Evolutionary conservation across 2,113 vertebrate genomes (phyloP).

Genomic region (Megaceryle torquata): DNA sequence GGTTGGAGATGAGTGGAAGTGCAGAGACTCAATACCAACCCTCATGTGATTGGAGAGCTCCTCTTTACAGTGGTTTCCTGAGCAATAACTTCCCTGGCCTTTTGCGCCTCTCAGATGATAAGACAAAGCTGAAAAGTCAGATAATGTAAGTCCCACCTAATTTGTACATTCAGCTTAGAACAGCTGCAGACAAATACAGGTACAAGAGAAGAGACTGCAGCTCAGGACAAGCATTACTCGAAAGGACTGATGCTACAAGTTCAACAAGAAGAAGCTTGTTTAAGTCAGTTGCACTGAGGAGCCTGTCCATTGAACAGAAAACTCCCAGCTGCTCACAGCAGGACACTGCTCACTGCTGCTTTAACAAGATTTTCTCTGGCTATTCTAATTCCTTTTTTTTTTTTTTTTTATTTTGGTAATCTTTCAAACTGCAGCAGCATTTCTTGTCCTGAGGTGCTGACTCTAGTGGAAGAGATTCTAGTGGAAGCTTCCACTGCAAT

Average conservation of each 20-base stretch:
- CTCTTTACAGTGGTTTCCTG: background rate
- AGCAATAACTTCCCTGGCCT: background rate
- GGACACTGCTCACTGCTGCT: background rate
- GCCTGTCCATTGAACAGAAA: background rate
- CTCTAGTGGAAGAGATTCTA: background rate
- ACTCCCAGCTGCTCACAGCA: background rate
- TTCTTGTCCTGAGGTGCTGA: conserved; percentile 24
- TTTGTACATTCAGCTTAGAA: background rate
- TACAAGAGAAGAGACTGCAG: background rate
- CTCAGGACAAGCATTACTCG: background rate
- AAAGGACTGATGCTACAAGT: background rate
- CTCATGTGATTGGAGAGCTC: background rate
- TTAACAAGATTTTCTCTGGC: conserved; percentile 26
- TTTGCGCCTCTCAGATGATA: background rate
- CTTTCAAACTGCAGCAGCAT: background rate
- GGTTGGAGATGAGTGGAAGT: background rate
- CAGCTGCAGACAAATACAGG: background rate
- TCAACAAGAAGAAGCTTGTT: background rate
- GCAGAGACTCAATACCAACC: background rate
- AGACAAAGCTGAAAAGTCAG: background rate
- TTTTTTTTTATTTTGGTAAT: background rate
- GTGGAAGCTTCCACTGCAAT: background rate
- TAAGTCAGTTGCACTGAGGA: background rate
- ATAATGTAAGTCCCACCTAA: background rate
- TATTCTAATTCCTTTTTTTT: background rate